Evolutionary conservation across 2,888 invertebrate species (phyloP).

Genomic region (Plemyria rubiginata): DNA sequence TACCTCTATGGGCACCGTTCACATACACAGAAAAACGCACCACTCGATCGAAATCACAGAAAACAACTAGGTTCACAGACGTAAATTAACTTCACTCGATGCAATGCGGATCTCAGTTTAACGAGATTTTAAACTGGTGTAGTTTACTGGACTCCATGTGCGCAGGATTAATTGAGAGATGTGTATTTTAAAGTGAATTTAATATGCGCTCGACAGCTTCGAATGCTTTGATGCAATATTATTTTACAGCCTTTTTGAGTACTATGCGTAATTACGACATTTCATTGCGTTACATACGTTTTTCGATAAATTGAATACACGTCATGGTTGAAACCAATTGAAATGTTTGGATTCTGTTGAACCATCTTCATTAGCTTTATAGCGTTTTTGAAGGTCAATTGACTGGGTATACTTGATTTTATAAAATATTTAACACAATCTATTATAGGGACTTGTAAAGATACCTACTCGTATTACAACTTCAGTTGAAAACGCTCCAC

Average conservation of each 20-base stretch:
- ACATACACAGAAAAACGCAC: slow-evolving; percentile 52
- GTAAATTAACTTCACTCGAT: slow-evolving; percentile 37
- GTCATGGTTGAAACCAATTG: slow-evolving; percentile 13
- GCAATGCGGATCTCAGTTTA: slow-evolving; percentile 47
- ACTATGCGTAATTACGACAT: slow-evolving; percentile 35
- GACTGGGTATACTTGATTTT: not conserved
- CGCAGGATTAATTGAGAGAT: slow-evolving; percentile 54
- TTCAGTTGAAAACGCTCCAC: not conserved
- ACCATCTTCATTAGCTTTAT: slow-evolving; percentile 2
- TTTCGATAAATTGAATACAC: slow-evolving; percentile 18
- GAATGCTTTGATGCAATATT: slow-evolving; percentile 61
- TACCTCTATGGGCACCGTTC: slow-evolving; percentile 56
- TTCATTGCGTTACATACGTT: slow-evolving; percentile 9
- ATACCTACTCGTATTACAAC: no score
- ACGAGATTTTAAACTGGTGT: slow-evolving; percentile 47
- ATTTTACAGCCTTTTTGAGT: slow-evolving; percentile 55
- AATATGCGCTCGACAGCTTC: slow-evolving; percentile 40
- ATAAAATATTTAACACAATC: not conserved
- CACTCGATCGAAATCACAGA: slow-evolving; percentile 46
- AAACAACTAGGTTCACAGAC: slow-evolving; percentile 42
- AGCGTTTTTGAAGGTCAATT: not conserved
- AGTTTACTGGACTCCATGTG: slow-evolving; percentile 51
- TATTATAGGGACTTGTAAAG: not conserved
- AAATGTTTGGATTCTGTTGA: slow-evolving; percentile 3
- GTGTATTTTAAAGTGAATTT: slow-evolving; percentile 50